Evolutionary conservation across 2,797 vertebrate genomes (phyloP), one percentile per base, ranked within the genome.

Genomic region (Platalea minor): DNA sequence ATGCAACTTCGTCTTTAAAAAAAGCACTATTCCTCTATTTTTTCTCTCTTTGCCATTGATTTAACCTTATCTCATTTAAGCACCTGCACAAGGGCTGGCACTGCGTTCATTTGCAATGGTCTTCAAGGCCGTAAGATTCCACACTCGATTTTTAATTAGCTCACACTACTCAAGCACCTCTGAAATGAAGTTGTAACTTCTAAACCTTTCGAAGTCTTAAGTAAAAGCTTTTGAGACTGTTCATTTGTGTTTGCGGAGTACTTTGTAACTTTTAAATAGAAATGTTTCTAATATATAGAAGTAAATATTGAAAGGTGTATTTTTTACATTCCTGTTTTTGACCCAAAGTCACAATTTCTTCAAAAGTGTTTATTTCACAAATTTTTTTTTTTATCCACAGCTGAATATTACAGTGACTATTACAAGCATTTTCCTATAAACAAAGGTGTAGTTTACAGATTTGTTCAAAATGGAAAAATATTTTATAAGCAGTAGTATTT

Each of bases 331-430:
- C 24, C 14, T 17, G 14, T 24, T 76, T 80, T 57, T 41, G 33
- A 92, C 15, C 48, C 75, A 23, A 68, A 91, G 43, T 60, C 64
- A 75, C 20, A 7, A 33, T 77, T 95, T 96, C 91, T 97, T 97
- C 80, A 95, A 96, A 98, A 97, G 93, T 97, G 87, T 98, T 97
- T 98, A 98, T 98, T 98, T 97, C 94, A 97, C 89, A 96, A 92
- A 83, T 50, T 50, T 95, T 95, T 95, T 95, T 67, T 59, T 87
- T 96, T 96, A 97, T 96, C 89, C 96, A 93, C 88, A 96, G 90
- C 51, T 91, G 84, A 97, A 93, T 95, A 96, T 96, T 96, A 98
- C 83, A 97, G 93, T 95, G 87, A 95, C 94, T 78, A 70, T 95
- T 96, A 97, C 79, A 97, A 97, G 94, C 88, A 85, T 94, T 95